Percentiles rank a stretch among this genome's conserved stretches.
Evolutionary conservation across 2,113 vertebrate genomes (phyloP).

Genomic region (Mola mola): DNA sequence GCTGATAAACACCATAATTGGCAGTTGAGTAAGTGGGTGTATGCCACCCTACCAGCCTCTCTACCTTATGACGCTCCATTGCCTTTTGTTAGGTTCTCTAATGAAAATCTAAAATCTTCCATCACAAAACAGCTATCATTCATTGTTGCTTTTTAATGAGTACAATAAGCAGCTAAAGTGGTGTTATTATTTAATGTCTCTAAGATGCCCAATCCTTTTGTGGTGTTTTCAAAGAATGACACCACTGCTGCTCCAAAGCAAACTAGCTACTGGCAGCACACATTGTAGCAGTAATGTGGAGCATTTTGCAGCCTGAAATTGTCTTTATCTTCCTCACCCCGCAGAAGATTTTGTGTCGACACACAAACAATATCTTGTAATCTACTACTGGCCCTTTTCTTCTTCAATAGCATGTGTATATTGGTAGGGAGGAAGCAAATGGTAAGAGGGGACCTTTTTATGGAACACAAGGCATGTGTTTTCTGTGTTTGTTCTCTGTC

Average conservation of each 20-base stretch:
- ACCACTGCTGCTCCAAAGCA: constrained; percentile 16
- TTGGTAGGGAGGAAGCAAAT: constrained; percentile 51
- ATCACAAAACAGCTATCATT: no score
- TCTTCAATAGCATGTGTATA: constrained; percentile 22
- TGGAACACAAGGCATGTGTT: constrained; percentile 53
- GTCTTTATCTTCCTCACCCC: constrained; percentile 35
- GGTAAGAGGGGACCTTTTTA: constrained; percentile 44
- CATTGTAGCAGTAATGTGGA: constrained; percentile 26
- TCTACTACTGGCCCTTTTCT: constrained; percentile 16
- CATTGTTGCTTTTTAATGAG: no score
- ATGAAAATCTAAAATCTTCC: no score
- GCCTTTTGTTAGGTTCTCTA: no score
- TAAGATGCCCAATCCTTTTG: no score
- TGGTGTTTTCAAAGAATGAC: constrained; percentile 2
- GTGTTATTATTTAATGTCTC: no score
- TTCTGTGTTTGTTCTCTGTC: constrained; percentile 65
- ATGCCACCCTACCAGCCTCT: no score
- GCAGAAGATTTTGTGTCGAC: constrained; percentile 37
- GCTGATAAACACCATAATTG: no score
- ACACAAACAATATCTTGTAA: constrained; percentile 34
- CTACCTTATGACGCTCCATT: no score
- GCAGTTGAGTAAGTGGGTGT: no score
- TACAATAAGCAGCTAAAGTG: no score
- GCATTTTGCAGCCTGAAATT: constrained; percentile 42
- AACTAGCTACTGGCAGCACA: constrained; percentile 26